These are phyloP conservation scores for Plebejus anna DNA, from an alignment of 2,888 invertebrate species.

Conservation along the genomic window DNA sequence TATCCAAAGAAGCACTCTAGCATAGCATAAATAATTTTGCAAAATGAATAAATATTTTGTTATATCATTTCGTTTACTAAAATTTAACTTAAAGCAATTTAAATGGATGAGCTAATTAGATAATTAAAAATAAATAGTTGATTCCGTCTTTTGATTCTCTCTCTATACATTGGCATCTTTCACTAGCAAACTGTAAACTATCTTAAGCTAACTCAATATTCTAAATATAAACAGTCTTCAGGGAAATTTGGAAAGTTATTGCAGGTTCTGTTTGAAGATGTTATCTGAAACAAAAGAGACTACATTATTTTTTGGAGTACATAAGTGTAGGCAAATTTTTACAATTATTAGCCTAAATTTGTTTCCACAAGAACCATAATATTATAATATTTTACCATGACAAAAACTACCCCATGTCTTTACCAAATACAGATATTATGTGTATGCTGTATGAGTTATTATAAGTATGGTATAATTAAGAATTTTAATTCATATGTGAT, in stretches of 20 bases:
- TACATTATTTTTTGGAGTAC: background rate
- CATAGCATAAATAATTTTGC: conserved; percentile 42
- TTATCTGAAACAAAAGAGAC: conserved; percentile 66
- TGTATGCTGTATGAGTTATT: too few species aligned
- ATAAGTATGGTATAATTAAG: too few species aligned
- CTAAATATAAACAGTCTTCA: conserved; percentile 71
- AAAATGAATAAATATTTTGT: conserved; percentile 37
- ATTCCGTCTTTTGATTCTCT: conserved; percentile 77
- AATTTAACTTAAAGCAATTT: conserved; percentile 39
- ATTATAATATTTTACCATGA: too few species aligned
- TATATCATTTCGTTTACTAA: conserved; percentile 37
- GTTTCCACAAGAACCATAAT: too few species aligned
- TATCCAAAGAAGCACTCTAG: conserved; percentile 37
- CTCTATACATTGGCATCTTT: conserved; percentile 69
- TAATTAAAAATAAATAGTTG: conserved; percentile 66
- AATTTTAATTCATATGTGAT: too few species aligned
- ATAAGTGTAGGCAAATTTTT: too few species aligned
- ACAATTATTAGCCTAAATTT: too few species aligned
- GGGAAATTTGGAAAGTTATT: conserved; percentile 75
- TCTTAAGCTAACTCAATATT: conserved; percentile 55
- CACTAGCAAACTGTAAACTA: conserved; percentile 45
- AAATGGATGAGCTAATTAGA: conserved; percentile 43
- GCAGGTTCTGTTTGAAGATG: conserved; percentile 57
- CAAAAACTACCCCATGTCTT: too few species aligned
- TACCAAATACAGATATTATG: too few species aligned